phyloP scores from a whole-genome alignment of 2,113 vertebrate species.

The Dolichotis patagonum region DNA sequence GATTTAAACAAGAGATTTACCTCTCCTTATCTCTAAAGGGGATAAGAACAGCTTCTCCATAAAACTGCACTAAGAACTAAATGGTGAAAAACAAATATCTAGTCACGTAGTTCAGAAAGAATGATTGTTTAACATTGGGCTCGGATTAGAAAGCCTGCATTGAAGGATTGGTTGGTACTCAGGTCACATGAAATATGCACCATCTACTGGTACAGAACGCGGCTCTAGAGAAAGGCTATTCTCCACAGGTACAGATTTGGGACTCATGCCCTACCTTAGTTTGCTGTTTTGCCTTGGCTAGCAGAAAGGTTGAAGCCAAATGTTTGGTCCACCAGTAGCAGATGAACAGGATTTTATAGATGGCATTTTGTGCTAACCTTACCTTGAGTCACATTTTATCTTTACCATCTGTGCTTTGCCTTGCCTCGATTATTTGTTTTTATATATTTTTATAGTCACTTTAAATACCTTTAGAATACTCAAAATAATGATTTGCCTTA shows the following conservation, averaged over 20 bases:
- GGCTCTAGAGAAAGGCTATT: not conserved
- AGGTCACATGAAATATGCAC: not conserved
- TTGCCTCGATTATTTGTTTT: not conserved
- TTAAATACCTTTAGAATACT: constrained; percentile 22
- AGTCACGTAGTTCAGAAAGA: constrained; percentile 37
- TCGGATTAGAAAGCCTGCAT: not conserved
- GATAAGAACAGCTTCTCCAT: constrained; percentile 12
- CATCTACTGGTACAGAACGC: constrained; percentile 64
- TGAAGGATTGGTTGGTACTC: not conserved
- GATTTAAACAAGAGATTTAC: constrained; percentile 47
- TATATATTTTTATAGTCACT: not conserved
- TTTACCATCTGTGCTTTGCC: not conserved
- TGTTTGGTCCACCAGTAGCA: not conserved
- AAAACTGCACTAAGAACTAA: constrained; percentile 19
- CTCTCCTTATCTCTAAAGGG: constrained; percentile 47
- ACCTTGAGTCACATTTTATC: constrained; percentile 2
- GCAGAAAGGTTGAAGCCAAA: not conserved
- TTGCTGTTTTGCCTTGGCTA: constrained; percentile 22
- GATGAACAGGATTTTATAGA: not conserved
- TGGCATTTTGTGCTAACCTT: not conserved
- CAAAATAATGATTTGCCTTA: constrained; percentile 18
- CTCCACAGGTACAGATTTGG: not conserved
- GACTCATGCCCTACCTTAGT: not conserved
- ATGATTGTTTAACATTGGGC: not conserved
- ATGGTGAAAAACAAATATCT: constrained; percentile 17